Base-by-base conservation (phyloP, 2,797 vertebrate genomes). In the Taenioides sp. region DNA sequence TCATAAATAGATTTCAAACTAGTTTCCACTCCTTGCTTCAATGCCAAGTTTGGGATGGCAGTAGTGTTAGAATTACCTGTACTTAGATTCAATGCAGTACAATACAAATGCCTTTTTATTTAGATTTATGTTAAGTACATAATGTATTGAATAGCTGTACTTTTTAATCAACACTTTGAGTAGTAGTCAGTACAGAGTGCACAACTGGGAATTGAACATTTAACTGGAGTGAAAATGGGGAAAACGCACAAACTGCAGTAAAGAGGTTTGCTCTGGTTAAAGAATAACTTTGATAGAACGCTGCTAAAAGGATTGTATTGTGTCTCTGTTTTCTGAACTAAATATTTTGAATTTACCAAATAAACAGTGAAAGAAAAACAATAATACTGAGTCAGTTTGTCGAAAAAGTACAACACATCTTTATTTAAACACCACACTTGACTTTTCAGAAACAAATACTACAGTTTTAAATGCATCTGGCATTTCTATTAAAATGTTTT, bases 361-460 rank as follows among this genome's bases (percentile, higher is more conserved):
- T 65, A 65, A 66, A 66, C 7, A 27, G 37, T 17, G 18, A 57
- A 55, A 57, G 11, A 67, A 67, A 22, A 14, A 34, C 17, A 64
- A 66, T 7, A 73, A 61, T 40, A 86, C 49, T 80, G 17, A 28
- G 52, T 22, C 50, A 23, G 4, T 70, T 66, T 72, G 75, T 87
- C 86, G 23, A 83, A 91, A 93, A 87, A 85, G 67, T 84, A 82
- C 86, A 81, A 80, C 85, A 88, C 85, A 90, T 80, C 81, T 94
- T 88, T 90, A 91, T 79, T 88, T 85, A 71, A 80, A 64, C 83
- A 89, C 69, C 73, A 74, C 86, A 73, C 87, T 82, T 84, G 27
- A 80, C 78, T 79, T n/a, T 75, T 91, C 83, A 83, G 89, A 93
- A 67, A 91, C 64, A 91, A 92, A 89, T 73, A 76, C 89, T 65